These are phyloP conservation scores for Hippocampus abdominalis DNA, from an alignment of 2,113 vertebrate species.

Conservation along the genomic window DNA sequence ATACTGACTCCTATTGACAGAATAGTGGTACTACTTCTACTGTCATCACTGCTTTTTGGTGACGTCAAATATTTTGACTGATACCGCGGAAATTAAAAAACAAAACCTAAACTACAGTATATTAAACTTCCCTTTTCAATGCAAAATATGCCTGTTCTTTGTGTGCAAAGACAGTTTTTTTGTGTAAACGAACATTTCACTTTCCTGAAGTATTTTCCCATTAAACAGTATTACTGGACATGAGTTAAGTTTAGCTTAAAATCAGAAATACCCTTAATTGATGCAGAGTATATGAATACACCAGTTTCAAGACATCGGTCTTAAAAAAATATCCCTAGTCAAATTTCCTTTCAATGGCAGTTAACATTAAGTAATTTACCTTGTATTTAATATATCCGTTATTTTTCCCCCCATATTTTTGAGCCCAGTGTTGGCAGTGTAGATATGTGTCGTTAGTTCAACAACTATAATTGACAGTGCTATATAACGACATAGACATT, in stretches of 20 bases:
- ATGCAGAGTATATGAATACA: no score
- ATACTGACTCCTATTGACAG: slow-evolving; percentile 23
- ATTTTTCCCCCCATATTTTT: no score
- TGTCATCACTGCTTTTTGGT: background rate
- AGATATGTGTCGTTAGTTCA: no score
- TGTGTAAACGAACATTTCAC: background rate
- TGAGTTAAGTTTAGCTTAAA: background rate
- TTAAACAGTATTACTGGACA: background rate
- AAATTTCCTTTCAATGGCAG: no score
- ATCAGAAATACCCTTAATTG: background rate
- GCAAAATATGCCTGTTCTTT: background rate
- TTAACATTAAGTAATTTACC: no score
- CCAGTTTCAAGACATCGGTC: no score
- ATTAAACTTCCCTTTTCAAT: background rate
- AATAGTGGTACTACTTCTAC: background rate
- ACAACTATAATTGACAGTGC: no score
- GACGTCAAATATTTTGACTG: background rate
- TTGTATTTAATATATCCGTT: no score
- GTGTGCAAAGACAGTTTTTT: background rate
- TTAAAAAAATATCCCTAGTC: no score
- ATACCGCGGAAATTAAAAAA: background rate
- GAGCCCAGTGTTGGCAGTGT: no score
- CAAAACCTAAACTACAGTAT: no score
- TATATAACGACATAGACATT: no score
- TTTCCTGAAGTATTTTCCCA: background rate